A percentile compares a stretch with the other conserved stretches of the same genome.
Evolutionary conservation across 2,113 vertebrate genomes (phyloP).

Genomic region (Cepphus grylle): DNA sequence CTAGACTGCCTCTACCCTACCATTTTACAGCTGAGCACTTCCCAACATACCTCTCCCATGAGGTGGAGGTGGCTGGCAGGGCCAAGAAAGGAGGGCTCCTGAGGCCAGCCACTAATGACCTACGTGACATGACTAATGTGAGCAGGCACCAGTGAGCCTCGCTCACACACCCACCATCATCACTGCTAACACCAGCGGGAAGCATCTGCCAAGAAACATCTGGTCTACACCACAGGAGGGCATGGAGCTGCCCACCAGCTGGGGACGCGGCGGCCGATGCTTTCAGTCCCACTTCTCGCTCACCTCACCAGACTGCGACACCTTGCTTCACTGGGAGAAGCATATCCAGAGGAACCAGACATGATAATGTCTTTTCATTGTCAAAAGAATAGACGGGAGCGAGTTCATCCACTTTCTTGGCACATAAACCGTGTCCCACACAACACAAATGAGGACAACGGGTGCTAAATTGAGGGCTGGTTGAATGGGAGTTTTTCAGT

Average conservation of each 20-base stretch:
- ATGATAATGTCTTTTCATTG: background rate
- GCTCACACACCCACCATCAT: background rate
- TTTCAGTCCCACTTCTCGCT: background rate
- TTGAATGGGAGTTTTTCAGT: background rate
- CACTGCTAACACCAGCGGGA: background rate
- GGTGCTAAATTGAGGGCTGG: background rate
- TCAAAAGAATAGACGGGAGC: background rate
- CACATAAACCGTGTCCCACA: background rate
- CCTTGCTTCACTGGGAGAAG: background rate
- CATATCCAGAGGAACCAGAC: background rate
- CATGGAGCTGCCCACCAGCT: background rate
- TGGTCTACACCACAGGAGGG: background rate
- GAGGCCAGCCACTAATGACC: background rate
- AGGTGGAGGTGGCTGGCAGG: background rate
- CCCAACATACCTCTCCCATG: background rate
- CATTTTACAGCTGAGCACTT: background rate
- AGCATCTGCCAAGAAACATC: background rate
- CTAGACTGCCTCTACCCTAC: background rate
- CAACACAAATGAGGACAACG: background rate
- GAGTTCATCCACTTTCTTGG: background rate
- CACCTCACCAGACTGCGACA: background rate
- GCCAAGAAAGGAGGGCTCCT: background rate
- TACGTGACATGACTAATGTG: background rate
- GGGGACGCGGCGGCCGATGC: accelerated
- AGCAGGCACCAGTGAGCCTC: background rate